A percentile compares a stretch with the other conserved stretches of the same genome.
These are phyloP conservation scores for Drosophila sordidula DNA, from an alignment of 2,888 invertebrate genomes.

Conservation along the genomic window DNA sequence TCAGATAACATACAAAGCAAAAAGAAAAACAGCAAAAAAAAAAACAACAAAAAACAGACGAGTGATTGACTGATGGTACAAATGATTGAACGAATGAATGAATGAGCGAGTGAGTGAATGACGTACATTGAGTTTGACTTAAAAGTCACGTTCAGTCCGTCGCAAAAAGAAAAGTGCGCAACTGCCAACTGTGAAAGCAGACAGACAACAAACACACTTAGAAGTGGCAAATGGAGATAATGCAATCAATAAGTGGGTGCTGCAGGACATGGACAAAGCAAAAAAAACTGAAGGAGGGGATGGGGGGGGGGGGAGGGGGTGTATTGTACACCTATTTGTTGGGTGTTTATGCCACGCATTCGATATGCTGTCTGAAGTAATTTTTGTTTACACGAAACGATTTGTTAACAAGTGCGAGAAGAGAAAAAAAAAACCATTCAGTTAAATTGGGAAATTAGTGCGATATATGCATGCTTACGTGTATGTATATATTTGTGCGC, in stretches of 20 bases:
- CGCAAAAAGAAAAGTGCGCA: conserved; percentile 49
- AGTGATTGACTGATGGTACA: conserved; percentile 68
- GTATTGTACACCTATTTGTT: conserved; percentile 12
- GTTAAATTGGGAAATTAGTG: conserved; percentile 69
- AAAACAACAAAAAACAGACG: conserved; percentile 28
- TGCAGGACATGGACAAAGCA: conserved; percentile 17
- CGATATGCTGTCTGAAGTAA: conserved; percentile 28
- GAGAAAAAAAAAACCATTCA: conserved; percentile 28
- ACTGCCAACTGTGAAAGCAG: conserved; percentile 47
- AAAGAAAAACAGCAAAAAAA: conserved; percentile 24
- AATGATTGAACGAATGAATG: conserved; percentile 54
- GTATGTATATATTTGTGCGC: neutral
- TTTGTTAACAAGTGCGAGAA: conserved; percentile 79
- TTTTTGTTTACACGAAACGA: conserved; percentile 62
- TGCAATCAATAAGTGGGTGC: conserved; percentile 55
- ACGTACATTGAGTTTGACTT: conserved; percentile 53
- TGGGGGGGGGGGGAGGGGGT: neutral
- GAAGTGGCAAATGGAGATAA: conserved; percentile 10
- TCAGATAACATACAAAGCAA: conserved; percentile 38
- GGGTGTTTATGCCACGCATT: conserved; percentile 37
- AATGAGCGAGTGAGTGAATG: conserved; percentile 38
- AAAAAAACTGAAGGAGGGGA: neutral
- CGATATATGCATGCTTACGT: conserved; percentile 1
- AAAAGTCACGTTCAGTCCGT: conserved; percentile 69
- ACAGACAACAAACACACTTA: conserved; percentile 19